Base-by-base conservation (phyloP, 1,140 invertebrate genomes). In the Papilio dardanus region DNA sequence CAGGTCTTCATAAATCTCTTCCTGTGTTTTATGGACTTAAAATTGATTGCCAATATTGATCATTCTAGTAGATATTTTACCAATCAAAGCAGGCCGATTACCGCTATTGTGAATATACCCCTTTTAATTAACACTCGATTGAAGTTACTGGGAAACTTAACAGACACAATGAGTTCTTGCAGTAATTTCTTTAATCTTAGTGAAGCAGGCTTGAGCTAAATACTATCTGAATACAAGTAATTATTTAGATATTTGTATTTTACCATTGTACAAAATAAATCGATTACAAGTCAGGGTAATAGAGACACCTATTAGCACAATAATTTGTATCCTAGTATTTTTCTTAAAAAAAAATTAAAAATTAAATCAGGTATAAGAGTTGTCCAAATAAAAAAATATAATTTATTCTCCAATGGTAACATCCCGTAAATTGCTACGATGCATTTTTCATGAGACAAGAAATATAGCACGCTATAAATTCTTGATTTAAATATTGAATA, bases 401-500 rank as follows among this genome's bases (percentile, higher is more conserved):
- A 89, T 87, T 85, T 87, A 86, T 85, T 74, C 77, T 74, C 77
- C 79, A 58, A 33, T 21, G 82, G 75, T 78, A 81, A 80, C 74
- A 80, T 85, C 76, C 68, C 81, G 76, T 86, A 91, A 91, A 89
- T 89, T 91, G 86, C 81, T 74, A 79, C 82, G 81, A 83, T 91
- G 88, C 88, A 91, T 91, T 87, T 91, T 91, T 88, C 88, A 89
- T 91, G 87, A 91, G 86, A 73, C 74, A 67, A 54, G 54, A 78
- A 87, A 85, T 85, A 91, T 88, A 84, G 74, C 83, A 81, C 82
- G 79, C 81, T 83, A 87, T 87, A 86, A 89, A 87, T 89, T 82
- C 81, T 78, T 86, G 87, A 91, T 89, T 91, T 88, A 88, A 91
- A 89, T 91, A 91, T 87, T 84, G 78, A 81, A 88, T 88, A 83